Base-by-base conservation (phyloP, 2,888 invertebrate genomes). In the Cataglyphis cursor region DNA sequence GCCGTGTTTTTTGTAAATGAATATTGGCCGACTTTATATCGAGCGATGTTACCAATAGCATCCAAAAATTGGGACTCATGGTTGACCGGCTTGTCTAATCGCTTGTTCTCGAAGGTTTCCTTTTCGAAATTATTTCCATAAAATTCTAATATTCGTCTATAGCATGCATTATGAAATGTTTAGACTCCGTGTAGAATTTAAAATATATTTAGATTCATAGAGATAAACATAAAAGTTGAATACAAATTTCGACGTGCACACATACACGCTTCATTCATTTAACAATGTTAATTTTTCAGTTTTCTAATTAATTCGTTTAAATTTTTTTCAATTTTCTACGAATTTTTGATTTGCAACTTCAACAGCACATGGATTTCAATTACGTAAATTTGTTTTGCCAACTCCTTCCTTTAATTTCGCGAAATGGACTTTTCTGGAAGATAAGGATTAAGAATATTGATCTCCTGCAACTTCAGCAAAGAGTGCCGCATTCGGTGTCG, bases 341-440 rank as follows among this genome's bases (percentile, higher is more conserved):
- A 41, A 24, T 12, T 65, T 51, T 51, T 51, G n/a, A 41, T 65
- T 41, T 41, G 15, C 21, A 65, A 41, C 15, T 21, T 65, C 9
- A 51, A 12, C 31, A 31, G 48, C 48, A 51, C 24, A 28, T 2
- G 12, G 8, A 62, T 66, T 66, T 76, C 15, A 41, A 41, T 41
- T 65, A 66, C 65, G 10, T 38, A 54, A 24, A n/a, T 57, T 76
- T 24, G 18, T 65, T 24, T 28, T 15, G 15, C 24, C 21, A 48
- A 51, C 24, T 54, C 15, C n/a, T 54, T 57, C 9, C 15, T 57
- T 76, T 65, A 76, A 76, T 64, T 68, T 68, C 68, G n/a, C 62
- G 0, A 65, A 65, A 76, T 65, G 65, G 35, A 54, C 12, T 65
- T 4, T 28, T 38, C 24, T 38, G 2, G 12, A 28, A 21, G 28